These are phyloP conservation scores for Notolabrus celidotus DNA, from an alignment of 2,797 vertebrate species.

Conservation along the genomic window DNA sequence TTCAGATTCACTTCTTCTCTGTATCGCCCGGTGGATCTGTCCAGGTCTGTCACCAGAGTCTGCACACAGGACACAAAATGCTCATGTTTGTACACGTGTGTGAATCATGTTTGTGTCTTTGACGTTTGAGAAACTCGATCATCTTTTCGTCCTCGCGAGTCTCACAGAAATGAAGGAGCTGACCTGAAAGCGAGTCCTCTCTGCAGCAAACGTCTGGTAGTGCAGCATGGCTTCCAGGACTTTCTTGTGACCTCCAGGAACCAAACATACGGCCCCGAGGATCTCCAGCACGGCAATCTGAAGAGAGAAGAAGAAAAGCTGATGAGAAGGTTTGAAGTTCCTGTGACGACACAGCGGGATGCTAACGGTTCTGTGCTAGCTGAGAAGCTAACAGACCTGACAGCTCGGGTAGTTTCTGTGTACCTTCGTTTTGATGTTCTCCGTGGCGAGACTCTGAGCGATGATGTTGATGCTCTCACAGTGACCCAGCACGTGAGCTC, in stretches of 20 bases:
- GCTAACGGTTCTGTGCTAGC: too few species aligned
- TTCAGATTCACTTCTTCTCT: slow-evolving; percentile 95
- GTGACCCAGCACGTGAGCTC: slow-evolving; percentile 94
- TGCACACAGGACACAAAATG: slow-evolving; percentile 54
- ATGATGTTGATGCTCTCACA: slow-evolving; percentile 96
- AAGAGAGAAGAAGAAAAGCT: not conserved
- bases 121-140: too few species aligned
- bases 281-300: slow-evolving; percentile 93
- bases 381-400: too few species aligned
- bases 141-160: too few species aligned
- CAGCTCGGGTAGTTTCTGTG: too few species aligned
- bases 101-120: too few species aligned
- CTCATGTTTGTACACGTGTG: too few species aligned
- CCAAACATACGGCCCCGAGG: slow-evolving; percentile 96
- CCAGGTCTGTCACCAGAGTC: slow-evolving; percentile 93
- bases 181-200: slow-evolving; percentile 97
- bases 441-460: slow-evolving; percentile 94
- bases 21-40: slow-evolving; percentile 93
- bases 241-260: slow-evolving; percentile 96
- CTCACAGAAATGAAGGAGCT: not conserved
- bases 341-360: too few species aligned
- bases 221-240: slow-evolving; percentile 95
- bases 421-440: slow-evolving; percentile 97
- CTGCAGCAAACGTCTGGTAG: slow-evolving; percentile 94
- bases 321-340: fast-evolving